phyloP scores from a whole-genome alignment of 2,888 invertebrate genomes.

The Pollenia angustigena region DNA sequence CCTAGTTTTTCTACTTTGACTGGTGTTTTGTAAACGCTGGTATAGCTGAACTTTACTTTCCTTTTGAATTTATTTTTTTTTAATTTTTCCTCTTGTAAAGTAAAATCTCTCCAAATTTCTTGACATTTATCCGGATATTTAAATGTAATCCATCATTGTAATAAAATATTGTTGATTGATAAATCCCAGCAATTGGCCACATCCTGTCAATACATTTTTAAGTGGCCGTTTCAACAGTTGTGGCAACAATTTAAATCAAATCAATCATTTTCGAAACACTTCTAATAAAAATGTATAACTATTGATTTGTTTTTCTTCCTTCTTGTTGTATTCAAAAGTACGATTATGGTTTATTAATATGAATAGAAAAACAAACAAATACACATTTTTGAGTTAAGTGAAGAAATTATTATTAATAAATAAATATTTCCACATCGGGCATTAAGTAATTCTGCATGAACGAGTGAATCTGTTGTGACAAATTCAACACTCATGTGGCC shows the following conservation, averaged over 20 bases:
- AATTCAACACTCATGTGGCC: conserved; percentile 67
- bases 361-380: too few species aligned
- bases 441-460: conserved; percentile 16
- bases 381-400: neutral
- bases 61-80: too few species aligned
- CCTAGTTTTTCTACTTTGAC: too few species aligned
- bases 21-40: too few species aligned
- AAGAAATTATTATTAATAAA: neutral
- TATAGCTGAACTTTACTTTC: too few species aligned
- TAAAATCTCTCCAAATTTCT: neutral
- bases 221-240: neutral
- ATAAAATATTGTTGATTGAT: conserved; percentile 22
- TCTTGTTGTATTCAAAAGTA: neutral
- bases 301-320: conserved; percentile 1
- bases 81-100: neutral
- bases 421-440: neutral
- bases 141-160: conserved; percentile 26
- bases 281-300: neutral
- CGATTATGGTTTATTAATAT: neutral
- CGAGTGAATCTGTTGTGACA: conserved; percentile 46
- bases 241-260: conserved; percentile 4
- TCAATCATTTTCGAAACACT: conserved; percentile 53
- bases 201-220: conserved; percentile 11
- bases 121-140: neutral
- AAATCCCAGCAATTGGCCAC: conserved; percentile 22